These are phyloP conservation scores for Artibeus jamaicensis DNA, from an alignment of 2,797 vertebrate species.

Conservation along the genomic window DNA sequence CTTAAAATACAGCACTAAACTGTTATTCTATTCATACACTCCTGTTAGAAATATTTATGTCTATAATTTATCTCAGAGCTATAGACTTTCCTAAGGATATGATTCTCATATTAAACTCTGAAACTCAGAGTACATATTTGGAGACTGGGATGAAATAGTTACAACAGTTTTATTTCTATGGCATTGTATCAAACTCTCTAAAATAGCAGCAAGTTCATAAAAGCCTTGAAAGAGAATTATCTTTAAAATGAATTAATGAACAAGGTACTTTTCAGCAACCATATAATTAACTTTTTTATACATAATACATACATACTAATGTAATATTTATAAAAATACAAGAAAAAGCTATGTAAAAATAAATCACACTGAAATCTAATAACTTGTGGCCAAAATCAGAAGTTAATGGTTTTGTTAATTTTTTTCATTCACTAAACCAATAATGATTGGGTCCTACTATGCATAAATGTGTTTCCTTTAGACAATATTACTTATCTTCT, in stretches of 20 bases:
- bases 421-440: neutral
- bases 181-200: neutral
- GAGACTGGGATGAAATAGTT: neutral
- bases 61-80: constrained; percentile 12
- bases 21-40: neutral
- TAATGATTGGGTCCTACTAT: neutral
- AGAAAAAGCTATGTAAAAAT: neutral
- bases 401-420: neutral
- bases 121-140: neutral
- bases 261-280: neutral
- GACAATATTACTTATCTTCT: neutral
- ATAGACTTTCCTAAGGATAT: neutral
- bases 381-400: neutral
- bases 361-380: neutral
- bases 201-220: constrained; percentile 16
- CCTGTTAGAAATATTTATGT: neutral
- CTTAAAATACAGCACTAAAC: neutral
- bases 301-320: neutral
- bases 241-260: constrained; percentile 23
- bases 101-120: neutral
- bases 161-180: neutral
- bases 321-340: neutral
- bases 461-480: neutral
- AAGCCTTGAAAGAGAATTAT: neutral
- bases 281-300: neutral